These are phyloP conservation scores for Dermolepida albohirtum DNA, from an alignment of 2,888 invertebrate genomes.

Conservation along the genomic window DNA sequence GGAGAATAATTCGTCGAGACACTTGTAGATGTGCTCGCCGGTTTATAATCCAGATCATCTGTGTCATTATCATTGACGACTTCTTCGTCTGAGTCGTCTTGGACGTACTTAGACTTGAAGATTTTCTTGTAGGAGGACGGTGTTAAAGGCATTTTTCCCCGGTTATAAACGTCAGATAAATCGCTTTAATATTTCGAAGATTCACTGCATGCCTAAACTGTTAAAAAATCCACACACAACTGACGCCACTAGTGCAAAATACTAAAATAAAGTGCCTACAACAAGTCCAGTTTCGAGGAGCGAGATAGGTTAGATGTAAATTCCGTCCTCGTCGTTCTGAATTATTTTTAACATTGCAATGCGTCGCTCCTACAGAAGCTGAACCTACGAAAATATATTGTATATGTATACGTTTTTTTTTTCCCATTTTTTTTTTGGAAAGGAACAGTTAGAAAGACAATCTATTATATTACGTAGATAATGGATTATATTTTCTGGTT, in stretches of 20 bases:
- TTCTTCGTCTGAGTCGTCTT: conserved; percentile 42
- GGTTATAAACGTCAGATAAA: not conserved
- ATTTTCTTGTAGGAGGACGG: conserved; percentile 46
- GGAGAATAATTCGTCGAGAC: conserved; percentile 17
- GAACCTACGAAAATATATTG: not conserved
- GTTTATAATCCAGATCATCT: conserved; percentile 20
- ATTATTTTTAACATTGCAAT: conserved; percentile 40
- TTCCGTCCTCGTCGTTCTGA: conserved; percentile 20
- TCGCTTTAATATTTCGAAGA: not conserved
- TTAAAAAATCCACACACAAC: conserved; percentile 35
- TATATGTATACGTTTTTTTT: not conserved
- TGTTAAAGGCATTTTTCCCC: conserved; percentile 43
- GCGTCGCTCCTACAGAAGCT: not conserved
- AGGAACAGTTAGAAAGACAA: not conserved
- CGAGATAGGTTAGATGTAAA: conserved; percentile 6
- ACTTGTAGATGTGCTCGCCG: not conserved
- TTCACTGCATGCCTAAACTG: conserved; percentile 27
- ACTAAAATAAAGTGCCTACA: conserved; percentile 40
- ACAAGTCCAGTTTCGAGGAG: conserved; percentile 38
- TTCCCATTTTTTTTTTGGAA: not conserved
- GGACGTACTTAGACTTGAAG: conserved; percentile 43
- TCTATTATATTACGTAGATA: too few species aligned
- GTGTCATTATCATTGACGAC: conserved; percentile 9
- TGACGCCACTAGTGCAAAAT: conserved; percentile 39
- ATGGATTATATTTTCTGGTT: too few species aligned